Evolutionary conservation across 2,888 invertebrate genomes (phyloP).

Genomic region (Phortica magna): DNA sequence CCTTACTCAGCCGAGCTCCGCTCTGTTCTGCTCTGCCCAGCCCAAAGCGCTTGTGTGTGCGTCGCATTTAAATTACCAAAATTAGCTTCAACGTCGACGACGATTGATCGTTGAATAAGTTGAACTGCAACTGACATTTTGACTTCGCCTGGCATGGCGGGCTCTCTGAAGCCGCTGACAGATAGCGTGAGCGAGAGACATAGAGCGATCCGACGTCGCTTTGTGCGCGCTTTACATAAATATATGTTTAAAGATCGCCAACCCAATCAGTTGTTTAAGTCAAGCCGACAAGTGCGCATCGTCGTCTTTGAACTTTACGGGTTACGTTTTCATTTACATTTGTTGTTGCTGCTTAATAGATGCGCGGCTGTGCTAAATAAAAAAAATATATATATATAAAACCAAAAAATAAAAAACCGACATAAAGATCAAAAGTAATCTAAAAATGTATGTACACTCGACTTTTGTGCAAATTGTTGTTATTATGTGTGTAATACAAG

Average conservation of each 20-base stretch:
- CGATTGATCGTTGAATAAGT: too few relatives aligned
- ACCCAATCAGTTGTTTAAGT: background rate
- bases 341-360: too few relatives aligned
- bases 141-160: too few relatives aligned
- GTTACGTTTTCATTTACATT: background rate
- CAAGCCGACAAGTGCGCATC: background rate
- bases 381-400: too few relatives aligned
- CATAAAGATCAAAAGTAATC: background rate
- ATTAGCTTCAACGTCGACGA: too few relatives aligned
- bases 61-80: too few relatives aligned
- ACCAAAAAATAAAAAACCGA: background rate
- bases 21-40: too few relatives aligned
- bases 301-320: background rate
- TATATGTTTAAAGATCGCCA: background rate
- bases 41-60: too few relatives aligned
- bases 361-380: background rate
- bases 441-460: background rate
- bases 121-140: too few relatives aligned
- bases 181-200: too few relatives aligned
- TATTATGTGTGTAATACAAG: conserved; percentile 2
- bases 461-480: background rate
- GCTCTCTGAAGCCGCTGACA: too few relatives aligned
- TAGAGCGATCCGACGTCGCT: background rate
- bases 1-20: too few relatives aligned
- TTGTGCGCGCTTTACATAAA: background rate